A percentile compares a stretch with the other conserved stretches of the same genome.
Conservation (phyloP, 92 coral and sea anemone genomes). For the Paragorgia papillata region DNA sequence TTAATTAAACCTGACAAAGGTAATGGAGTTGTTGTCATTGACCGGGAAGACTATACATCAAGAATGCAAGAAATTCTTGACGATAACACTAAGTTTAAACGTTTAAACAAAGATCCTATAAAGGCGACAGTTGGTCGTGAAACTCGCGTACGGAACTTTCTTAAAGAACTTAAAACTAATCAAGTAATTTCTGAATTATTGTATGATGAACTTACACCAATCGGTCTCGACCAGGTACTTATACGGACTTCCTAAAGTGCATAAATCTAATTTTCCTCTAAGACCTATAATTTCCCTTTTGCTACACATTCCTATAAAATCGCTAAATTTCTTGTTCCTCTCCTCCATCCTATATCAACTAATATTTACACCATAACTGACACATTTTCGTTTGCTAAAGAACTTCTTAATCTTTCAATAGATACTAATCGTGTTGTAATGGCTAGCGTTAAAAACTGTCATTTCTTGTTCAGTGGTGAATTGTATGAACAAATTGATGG, state of each 20-base stretch:
- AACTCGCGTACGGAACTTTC: not conserved
- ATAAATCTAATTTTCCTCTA: not conserved
- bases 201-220: not conserved
- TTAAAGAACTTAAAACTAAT: not conserved
- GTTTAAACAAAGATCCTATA: not conserved
- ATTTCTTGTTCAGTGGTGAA: too few species aligned
- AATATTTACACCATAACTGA: too few species aligned
- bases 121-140: not conserved
- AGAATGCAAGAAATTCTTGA: not conserved
- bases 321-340: too few species aligned
- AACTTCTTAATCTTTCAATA: too few species aligned
- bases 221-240: constrained; percentile 5
- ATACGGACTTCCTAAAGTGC: constrained; percentile 10
- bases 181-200: not conserved
- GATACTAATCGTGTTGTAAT: too few species aligned
- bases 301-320: too few species aligned
- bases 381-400: too few species aligned
- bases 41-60: not conserved
- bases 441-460: too few species aligned
- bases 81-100: not conserved
- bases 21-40: not conserved
- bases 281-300: not conserved
- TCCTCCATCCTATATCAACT: too few species aligned
- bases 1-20: not conserved
- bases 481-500: too few species aligned